Base-by-base conservation (phyloP, 2,888 invertebrate species). In the Endotricha flammealis region DNA sequence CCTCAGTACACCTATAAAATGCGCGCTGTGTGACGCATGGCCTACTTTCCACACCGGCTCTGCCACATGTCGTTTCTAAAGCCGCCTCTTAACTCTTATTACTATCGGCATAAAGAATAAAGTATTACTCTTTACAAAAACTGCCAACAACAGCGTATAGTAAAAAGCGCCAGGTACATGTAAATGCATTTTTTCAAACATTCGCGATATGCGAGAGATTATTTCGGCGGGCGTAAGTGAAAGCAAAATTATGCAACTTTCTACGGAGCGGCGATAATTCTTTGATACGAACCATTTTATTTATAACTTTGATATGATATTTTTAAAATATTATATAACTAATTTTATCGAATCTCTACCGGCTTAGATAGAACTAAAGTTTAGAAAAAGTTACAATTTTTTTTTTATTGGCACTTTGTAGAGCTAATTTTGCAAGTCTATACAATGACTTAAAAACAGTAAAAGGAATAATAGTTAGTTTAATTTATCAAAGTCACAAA, bases 201-300 rank as follows among this genome's bases (percentile, higher is more conserved):
- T 65, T 67, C 58, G 70, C 74, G 71, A 76, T 70, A 68, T 62
- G 56, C 59, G 53, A 64, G 61, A 71, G 66, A 75, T 77, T 70
- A 78, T 72, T 79, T 75, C 51, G 58, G 59, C 46, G 55, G 49
- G 46, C 57, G 56, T 58, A 54, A 79, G 83, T 79, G 83, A 86
- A 86, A 83, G 86, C 81, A 56, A 74, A 70, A 76, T 86, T 83
- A 86, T 73, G 86, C 81, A 86, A 86, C 82, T 85, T 83, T 85
- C 83, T 79, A 78, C 67, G n/a, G 50, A 54, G 48, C 50, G 61
- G 22, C 9, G 22, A 27, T 9, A 20, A 28, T 17, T 13, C 24
- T 9, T 14, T 10, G 24, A 11, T 4, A 10, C 11, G n/a, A n/a
- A n/a, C n/a, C n/a, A n/a, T n/a, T n/a, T n/a, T n/a, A n/a, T n/a